These are phyloP conservation scores for Phalloptychus januarius DNA, from an alignment of 2,797 vertebrate species.

Conservation along the genomic window DNA sequence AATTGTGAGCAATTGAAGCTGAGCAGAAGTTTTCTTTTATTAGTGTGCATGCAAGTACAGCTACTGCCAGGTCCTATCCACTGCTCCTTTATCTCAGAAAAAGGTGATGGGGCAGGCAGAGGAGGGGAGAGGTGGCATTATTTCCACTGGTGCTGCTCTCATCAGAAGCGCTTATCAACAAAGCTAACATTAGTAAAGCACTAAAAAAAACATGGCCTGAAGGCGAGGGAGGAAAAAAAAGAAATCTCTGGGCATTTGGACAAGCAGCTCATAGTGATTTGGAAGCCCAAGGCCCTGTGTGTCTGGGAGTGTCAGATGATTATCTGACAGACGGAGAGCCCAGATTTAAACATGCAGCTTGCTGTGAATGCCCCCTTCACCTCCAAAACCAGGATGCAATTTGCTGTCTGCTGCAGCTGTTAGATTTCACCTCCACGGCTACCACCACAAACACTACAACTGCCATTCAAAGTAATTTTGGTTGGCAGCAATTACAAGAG, in stretches of 20 bases:
- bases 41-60: constrained; percentile 60
- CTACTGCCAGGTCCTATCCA: constrained; percentile 65
- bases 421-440: constrained; percentile 18
- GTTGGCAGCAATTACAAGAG: constrained; percentile 12
- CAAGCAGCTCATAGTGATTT: constrained; percentile 37
- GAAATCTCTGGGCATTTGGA: constrained; percentile 51
- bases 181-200: constrained; percentile 76
- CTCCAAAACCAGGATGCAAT: constrained; percentile 30
- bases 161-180: constrained; percentile 74
- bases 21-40: constrained; percentile 47
- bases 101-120: too few relatives aligned
- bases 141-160: constrained; percentile 65
- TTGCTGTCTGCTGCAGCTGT: constrained; percentile 44
- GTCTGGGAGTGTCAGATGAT: constrained; percentile 68
- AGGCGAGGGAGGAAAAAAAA: constrained; percentile 46
- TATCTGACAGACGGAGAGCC: constrained; percentile 64
- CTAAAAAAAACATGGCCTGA: constrained; percentile 47
- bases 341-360: constrained; percentile 56
- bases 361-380: constrained; percentile 43
- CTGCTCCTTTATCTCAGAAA: constrained; percentile 59
- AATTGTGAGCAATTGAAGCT: constrained; percentile 30
- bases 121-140: too few relatives aligned
- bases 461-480: constrained; percentile 22
- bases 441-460: constrained; percentile 15
- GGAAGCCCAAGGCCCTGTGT: constrained; percentile 38